Evolutionary conservation across 2,797 vertebrate genomes (phyloP).

Genomic region (Echeneis naucrates): DNA sequence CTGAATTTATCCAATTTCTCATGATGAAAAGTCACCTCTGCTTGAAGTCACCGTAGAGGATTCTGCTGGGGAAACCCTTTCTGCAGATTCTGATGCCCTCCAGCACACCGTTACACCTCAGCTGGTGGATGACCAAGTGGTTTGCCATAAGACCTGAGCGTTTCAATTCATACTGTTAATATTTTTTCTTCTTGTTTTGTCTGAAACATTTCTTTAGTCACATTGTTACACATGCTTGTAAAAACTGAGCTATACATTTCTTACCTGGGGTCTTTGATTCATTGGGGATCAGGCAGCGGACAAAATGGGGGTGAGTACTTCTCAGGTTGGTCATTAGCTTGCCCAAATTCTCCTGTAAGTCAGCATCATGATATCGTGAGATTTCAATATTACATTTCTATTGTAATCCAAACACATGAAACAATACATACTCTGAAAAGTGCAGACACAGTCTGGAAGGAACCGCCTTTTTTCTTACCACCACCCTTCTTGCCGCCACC

Average conservation of each 20-base stretch:
- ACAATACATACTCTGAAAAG: conserved; percentile 86
- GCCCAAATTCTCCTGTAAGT: conserved; percentile 88
- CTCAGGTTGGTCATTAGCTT: conserved; percentile 72
- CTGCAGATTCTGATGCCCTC: conserved; percentile 92
- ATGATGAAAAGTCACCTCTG: conserved; percentile 86
- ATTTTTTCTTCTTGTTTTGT: too few species aligned
- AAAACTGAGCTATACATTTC: too few species aligned
- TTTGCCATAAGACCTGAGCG: conserved; percentile 80
- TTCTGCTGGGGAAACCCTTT: conserved; percentile 90
- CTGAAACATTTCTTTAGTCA: too few species aligned
- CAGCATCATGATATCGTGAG: too few species aligned
- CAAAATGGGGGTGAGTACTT: conserved; percentile 93
- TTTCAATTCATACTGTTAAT: conserved; percentile 30
- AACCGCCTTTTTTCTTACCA: conserved; percentile 92
- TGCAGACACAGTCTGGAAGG: conserved; percentile 93
- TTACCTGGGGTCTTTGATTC: conserved; percentile 92
- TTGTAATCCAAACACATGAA: too few species aligned
- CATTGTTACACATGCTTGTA: too few species aligned
- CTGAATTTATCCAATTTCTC: too few species aligned
- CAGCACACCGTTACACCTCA: conserved; percentile 90
- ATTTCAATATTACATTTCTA: too few species aligned
- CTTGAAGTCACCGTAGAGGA: conserved; percentile 93
- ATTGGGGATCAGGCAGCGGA: conserved; percentile 92
- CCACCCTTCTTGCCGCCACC: conserved; percentile 83
- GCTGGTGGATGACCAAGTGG: conserved; percentile 89